Evolutionary conservation across 2,113 vertebrate species (phyloP).

Genomic region (Salvator merianae): DNA sequence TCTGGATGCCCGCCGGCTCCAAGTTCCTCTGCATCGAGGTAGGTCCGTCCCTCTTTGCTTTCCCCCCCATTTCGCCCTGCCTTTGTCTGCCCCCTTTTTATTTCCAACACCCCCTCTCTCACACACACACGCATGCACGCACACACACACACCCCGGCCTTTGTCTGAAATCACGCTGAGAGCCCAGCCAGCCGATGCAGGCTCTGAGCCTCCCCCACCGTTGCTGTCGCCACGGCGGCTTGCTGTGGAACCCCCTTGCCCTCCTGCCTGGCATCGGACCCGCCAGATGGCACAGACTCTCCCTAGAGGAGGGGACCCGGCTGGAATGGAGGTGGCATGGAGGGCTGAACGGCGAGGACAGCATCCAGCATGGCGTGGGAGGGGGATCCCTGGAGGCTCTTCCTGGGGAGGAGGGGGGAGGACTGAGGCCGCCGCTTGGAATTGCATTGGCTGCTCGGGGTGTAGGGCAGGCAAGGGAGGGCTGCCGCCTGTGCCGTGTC

Average conservation of each 20-base stretch:
- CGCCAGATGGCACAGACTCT: background rate
- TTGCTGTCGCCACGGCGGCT: background rate
- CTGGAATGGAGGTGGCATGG: background rate
- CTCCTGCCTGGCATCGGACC: background rate
- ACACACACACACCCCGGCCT: background rate
- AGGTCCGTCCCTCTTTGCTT: background rate
- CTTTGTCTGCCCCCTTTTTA: background rate
- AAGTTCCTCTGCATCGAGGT: conserved; percentile 68
- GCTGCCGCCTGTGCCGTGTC: background rate
- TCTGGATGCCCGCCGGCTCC: conserved; percentile 62
- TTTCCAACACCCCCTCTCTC: background rate
- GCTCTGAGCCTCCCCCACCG: background rate
- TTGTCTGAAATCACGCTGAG: conserved; percentile 18
- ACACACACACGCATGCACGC: too few relatives aligned
- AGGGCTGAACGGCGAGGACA: background rate
- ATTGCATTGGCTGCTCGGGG: too few relatives aligned
- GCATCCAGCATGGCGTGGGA: background rate
- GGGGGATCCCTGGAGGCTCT: background rate
- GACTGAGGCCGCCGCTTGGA: too few relatives aligned
- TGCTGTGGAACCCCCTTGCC: background rate
- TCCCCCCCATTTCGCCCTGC: background rate
- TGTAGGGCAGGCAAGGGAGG: background rate
- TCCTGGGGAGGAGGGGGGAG: background rate
- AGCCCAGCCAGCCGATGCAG: background rate
- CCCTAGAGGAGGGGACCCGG: background rate